A percentile compares a stretch with the other conserved stretches of the same genome.
These are phyloP conservation scores for Ostrea denselamellosa DNA, from an alignment of 1,140 invertebrate genomes.

Conservation along the genomic window DNA sequence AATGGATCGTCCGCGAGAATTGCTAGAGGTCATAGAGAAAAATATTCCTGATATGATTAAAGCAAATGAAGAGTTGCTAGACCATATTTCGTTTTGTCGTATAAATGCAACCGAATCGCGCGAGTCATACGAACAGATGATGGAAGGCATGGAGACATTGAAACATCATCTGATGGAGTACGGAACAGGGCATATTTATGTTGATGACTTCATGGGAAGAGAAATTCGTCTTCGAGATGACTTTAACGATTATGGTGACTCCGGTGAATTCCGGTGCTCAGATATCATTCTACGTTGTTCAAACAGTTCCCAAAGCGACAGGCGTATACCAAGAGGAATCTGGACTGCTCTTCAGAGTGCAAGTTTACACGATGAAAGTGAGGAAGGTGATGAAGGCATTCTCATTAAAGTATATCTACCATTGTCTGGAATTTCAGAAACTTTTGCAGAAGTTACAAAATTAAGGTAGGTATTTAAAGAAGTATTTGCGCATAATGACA, in stretches of 20 bases:
- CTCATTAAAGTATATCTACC: conserved; percentile 49
- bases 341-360: conserved; percentile 51
- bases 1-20: conserved; percentile 53
- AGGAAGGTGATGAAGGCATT: conserved; percentile 33
- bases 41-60: conserved; percentile 66
- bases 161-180: conserved; percentile 48
- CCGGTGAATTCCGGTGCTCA: conserved; percentile 27
- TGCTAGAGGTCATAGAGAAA: conserved; percentile 46
- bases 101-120: conserved; percentile 31
- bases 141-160: conserved; percentile 49
- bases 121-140: conserved; percentile 52
- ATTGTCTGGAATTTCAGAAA: conserved; percentile 45
- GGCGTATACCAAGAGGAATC: conserved; percentile 39
- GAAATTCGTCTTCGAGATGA: conserved; percentile 37
- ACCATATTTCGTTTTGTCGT: conserved; percentile 60
- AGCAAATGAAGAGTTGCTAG: conserved; percentile 62
- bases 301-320: neutral
- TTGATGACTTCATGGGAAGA: conserved; percentile 51
- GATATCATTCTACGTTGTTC: conserved; percentile 42
- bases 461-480: conserved; percentile 53
- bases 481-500: neutral
- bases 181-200: conserved; percentile 53
- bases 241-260: neutral
- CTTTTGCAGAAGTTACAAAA: conserved; percentile 59
- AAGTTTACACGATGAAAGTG: conserved; percentile 7